phyloP scores from a whole-genome alignment of 2,888 invertebrate genomes.

The Vannuccia rotundouncinata region DNA sequence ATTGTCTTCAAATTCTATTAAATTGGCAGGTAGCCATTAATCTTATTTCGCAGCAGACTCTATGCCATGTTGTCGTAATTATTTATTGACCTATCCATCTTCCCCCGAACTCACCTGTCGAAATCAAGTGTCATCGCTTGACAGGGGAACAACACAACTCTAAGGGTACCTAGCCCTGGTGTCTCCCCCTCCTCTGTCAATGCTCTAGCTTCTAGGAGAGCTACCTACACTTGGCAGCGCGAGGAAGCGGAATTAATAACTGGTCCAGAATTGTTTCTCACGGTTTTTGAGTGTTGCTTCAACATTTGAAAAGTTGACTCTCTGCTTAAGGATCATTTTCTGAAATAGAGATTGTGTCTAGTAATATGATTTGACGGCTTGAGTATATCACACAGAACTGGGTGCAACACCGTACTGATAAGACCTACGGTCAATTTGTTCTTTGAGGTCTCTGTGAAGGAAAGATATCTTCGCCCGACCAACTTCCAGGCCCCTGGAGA shows the following conservation, averaged over 20 bases:
- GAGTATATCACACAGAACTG: no score
- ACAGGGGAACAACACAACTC: not conserved
- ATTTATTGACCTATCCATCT: slow-evolving; percentile 26
- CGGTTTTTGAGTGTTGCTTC: not conserved
- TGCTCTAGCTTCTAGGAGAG: no score
- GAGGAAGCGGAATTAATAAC: not conserved
- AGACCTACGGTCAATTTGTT: no score
- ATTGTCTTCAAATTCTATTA: not conserved
- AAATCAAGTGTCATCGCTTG: slow-evolving; percentile 4
- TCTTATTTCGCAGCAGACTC: not conserved
- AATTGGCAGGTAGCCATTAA: not conserved
- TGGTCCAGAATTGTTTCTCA: not conserved
- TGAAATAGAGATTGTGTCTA: no score
- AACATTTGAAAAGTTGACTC: no score
- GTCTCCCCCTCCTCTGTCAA: no score
- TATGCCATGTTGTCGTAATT: slow-evolving; percentile 1
- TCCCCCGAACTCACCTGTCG: not conserved
- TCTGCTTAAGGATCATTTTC: no score
- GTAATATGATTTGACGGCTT: no score
- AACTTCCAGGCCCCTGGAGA: no score
- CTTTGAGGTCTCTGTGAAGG: no score
- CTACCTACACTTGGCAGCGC: not conserved
- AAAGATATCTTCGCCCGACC: no score
- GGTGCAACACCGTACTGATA: no score
- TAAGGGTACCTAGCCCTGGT: not conserved